These are phyloP conservation scores for Plectropomus leopardus DNA, from an alignment of 2,113 vertebrate species.

Conservation along the genomic window DNA sequence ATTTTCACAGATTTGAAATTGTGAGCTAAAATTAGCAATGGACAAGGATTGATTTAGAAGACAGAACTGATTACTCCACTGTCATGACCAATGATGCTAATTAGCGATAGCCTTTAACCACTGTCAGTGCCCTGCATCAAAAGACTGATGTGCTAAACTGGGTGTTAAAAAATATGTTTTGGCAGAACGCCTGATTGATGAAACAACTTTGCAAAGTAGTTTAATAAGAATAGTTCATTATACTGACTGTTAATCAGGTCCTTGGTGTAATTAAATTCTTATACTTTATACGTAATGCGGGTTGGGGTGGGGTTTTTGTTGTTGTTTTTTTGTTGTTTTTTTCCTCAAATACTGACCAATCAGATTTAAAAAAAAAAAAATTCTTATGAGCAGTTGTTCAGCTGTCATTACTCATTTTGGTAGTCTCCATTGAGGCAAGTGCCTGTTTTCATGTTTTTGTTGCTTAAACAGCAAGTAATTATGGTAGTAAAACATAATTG, in stretches of 20 bases:
- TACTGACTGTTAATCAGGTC: not conserved
- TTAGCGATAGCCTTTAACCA: conserved; percentile 21
- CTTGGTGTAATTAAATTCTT: not conserved
- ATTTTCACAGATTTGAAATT: not conserved
- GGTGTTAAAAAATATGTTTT: conserved; percentile 1
- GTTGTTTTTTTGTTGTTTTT: not conserved
- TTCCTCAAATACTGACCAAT: not conserved
- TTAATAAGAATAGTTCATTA: not conserved
- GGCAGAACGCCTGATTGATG: not conserved
- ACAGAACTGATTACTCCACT: conserved; percentile 21
- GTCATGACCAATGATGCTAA: conserved; percentile 39
- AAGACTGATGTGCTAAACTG: not conserved
- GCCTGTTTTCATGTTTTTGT: not conserved
- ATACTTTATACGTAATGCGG: not conserved
- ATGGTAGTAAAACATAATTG: not conserved
- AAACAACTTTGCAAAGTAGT: not conserved
- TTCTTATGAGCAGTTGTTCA: too few relatives aligned
- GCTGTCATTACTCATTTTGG: too few relatives aligned
- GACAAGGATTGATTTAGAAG: conserved; percentile 32
- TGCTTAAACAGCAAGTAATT: not conserved
- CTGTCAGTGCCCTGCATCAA: not conserved
- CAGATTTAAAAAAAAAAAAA: too few relatives aligned
- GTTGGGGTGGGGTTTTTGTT: not conserved
- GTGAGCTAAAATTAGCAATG: conserved; percentile 22
- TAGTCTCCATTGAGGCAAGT: not conserved